These are phyloP conservation scores for Hyles euphorbiae DNA, from an alignment of 1,140 invertebrate genomes.

Conservation along the genomic window DNA sequence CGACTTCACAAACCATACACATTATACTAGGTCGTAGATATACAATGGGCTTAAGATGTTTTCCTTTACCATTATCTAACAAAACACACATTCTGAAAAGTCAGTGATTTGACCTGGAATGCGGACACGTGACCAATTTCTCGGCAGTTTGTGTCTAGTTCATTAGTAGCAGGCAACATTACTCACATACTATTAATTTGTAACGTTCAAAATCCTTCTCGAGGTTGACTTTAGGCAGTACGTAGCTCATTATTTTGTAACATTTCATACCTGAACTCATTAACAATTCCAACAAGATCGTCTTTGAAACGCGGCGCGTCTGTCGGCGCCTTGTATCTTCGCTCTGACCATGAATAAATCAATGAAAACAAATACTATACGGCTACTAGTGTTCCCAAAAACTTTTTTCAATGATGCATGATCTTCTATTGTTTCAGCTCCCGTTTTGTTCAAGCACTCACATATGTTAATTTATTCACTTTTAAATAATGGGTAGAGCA, in stretches of 20 bases:
- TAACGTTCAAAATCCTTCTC: no score
- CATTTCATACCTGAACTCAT: slow-evolving; percentile 53
- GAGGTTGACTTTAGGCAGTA: slow-evolving; percentile 23
- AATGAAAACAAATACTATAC: slow-evolving; percentile 74
- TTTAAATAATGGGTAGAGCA: slow-evolving; percentile 64
- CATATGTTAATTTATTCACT: slow-evolving; percentile 67
- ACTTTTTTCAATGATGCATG: slow-evolving; percentile 60
- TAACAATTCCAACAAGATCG: slow-evolving; percentile 61
- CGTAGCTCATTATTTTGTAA: slow-evolving; percentile 58
- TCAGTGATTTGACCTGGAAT: no score
- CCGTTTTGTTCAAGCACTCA: slow-evolving; percentile 55
- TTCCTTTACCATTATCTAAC: no score
- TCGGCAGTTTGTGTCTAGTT: no score
- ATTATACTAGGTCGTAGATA: no score
- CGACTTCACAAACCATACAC: no score
- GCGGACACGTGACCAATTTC: no score
- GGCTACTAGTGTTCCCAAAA: slow-evolving; percentile 69
- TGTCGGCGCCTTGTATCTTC: slow-evolving; percentile 63
- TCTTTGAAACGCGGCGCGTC: slow-evolving; percentile 24
- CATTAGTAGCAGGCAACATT: no score
- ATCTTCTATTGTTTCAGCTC: slow-evolving; percentile 62
- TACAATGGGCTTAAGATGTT: no score
- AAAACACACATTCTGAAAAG: no score
- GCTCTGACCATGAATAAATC: slow-evolving; percentile 71
- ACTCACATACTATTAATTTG: neutral